Evolutionary conservation across 35 echinoderm and acorn worm genomes (phyloP), one percentile per base, ranked within the genome.

Genomic region (Nesometra sesokonis): DNA sequence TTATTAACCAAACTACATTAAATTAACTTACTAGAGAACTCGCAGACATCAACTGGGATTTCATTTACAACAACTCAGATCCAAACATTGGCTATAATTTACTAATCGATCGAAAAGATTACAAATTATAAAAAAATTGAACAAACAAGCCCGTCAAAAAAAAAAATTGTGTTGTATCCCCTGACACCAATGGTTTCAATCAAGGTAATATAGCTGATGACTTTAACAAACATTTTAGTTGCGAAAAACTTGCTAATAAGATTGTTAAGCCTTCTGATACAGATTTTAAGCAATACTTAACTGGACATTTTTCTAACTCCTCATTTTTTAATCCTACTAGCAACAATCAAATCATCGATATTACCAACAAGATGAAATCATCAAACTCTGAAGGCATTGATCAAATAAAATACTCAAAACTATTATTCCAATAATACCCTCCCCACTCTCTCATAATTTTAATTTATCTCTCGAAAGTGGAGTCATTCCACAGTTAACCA

Each of bases 171-270:
- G 39, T 15, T 43, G 39, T 43, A 15, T 43, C 39, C 39, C 39
- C 39, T 43, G 39, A 43, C 15, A 43, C 5, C 39, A 43, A 43
- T 43, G 15, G 39, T 43, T 43, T 43, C 39, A 43, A 43, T 43
- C 39, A 43, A 43, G 17, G 27, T 40, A 43, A 33, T 46, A 84
- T 84, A 23, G 89, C 88, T 27, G 80, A 93, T 37, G 57, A 30
- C 27, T 93, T 90, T 36, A 90, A 90, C 37, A 30, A 78, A 36
- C 84, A 78, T 84, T 93, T 93, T 80, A 80, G 31, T 40, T 84
- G 82, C 32, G n/a, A 36, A 3, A 52, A 33, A 34, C 43, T 90
- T 35, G 84, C 88, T 85, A 34, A 35, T 27, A 78, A 87, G 15
- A 93, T 90, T 79, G 36, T 47, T 38, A 43, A 7, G 39, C 9